phyloP scores from a whole-genome alignment of 2,888 invertebrate species.

The Epinotia nisella region DNA sequence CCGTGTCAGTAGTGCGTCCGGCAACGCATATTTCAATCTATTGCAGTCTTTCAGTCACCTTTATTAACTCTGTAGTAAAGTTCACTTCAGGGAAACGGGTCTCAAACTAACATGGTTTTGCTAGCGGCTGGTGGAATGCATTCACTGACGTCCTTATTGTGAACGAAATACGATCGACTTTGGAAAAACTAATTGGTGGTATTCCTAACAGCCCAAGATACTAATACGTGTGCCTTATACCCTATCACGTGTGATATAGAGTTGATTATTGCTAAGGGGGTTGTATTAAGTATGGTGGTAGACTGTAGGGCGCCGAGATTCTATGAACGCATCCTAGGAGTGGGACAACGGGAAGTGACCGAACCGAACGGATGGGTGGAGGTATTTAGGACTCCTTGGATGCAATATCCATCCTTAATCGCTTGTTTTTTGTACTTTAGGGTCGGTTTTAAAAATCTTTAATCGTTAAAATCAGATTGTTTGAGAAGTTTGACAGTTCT shows the following conservation, averaged over 20 bases:
- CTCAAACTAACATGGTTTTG: constrained; percentile 1
- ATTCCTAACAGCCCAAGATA: background rate
- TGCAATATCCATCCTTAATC: constrained; percentile 26
- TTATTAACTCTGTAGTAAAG: background rate
- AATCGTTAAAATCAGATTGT: background rate
- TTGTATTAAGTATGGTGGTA: constrained; percentile 10
- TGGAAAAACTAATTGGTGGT: constrained; percentile 18
- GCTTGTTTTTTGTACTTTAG: constrained; percentile 3
- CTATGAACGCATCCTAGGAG: constrained; percentile 33
- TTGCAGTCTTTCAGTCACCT: constrained; percentile 2
- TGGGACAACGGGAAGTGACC: constrained; percentile 35
- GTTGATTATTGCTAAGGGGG: constrained; percentile 7
- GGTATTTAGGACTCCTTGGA: constrained; percentile 37
- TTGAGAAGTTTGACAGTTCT: background rate
- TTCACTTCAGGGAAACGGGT: background rate
- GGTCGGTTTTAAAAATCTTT: background rate
- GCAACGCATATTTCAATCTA: constrained; percentile 9
- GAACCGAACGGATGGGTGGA: constrained; percentile 29
- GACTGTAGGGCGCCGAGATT: constrained; percentile 41
- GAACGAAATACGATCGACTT: background rate
- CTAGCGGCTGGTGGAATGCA: background rate
- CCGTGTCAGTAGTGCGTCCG: constrained; percentile 42
- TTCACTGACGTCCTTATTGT: background rate
- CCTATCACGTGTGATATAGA: background rate
- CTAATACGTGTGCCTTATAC: background rate